phyloP scores from a whole-genome alignment of 1,140 invertebrate species.

The Epicauta chinensis region DNA sequence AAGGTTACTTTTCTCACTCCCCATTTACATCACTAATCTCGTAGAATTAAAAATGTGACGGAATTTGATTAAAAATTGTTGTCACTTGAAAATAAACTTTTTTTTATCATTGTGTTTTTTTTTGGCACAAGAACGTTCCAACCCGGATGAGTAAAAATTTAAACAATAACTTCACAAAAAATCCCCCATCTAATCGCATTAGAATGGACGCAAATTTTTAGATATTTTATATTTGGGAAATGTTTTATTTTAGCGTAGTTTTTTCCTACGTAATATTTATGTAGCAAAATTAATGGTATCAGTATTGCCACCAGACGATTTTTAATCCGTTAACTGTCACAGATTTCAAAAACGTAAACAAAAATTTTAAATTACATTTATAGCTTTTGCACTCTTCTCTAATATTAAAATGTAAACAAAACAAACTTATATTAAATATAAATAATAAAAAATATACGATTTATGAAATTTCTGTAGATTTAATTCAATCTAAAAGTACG shows the following conservation, averaged over 20 bases:
- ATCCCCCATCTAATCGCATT: not conserved
- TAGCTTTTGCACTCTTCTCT: constrained; percentile 3
- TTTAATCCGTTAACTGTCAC: constrained; percentile 22
- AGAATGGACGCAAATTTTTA: too few relatives aligned
- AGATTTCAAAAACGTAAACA: constrained; percentile 18
- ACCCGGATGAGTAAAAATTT: constrained; percentile 3
- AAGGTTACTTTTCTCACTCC: constrained; percentile 8
- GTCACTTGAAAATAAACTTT: too few relatives aligned
- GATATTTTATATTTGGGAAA: too few relatives aligned
- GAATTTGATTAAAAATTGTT: too few relatives aligned
- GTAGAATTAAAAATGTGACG: constrained; percentile 6
- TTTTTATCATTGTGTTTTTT: too few relatives aligned
- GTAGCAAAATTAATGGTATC: too few relatives aligned
- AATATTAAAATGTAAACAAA: constrained; percentile 14
- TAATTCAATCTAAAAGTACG: not conserved
- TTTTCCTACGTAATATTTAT: too few relatives aligned
- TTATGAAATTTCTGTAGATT: constrained; percentile 1
- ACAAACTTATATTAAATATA: constrained; percentile 18
- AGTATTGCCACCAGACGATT: not conserved
- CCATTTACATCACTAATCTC: constrained; percentile 12
- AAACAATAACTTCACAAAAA: too few relatives aligned
- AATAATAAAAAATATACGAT: too few relatives aligned
- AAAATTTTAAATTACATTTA: constrained; percentile 22
- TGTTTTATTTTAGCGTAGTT: too few relatives aligned
- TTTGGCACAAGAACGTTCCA: constrained; percentile 10